A percentile compares a stretch with the other conserved stretches of the same genome.
Evolutionary conservation across 2,797 vertebrate species (phyloP).

Genomic region (Nyctibius grandis): DNA sequence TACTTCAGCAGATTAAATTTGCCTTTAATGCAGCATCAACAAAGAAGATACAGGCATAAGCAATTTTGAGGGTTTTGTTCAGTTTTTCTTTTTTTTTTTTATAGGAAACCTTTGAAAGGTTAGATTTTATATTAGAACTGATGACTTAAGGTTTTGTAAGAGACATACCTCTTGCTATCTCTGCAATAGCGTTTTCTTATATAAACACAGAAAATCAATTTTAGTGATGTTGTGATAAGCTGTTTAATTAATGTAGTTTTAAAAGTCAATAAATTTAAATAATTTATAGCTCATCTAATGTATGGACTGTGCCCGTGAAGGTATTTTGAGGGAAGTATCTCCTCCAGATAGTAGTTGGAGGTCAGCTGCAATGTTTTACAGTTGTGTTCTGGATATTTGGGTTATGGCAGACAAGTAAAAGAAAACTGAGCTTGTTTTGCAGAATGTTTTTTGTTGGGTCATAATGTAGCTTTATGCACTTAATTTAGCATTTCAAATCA

Average conservation of each 20-base stretch:
- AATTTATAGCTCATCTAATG: conserved; percentile 18
- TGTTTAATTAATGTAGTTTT: conserved; percentile 53
- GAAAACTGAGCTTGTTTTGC: not conserved
- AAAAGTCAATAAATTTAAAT: conserved; percentile 52
- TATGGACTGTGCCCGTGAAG: not conserved
- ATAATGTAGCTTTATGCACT: not conserved
- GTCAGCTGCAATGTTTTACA: conserved; percentile 1
- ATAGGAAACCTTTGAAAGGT: conserved; percentile 42
- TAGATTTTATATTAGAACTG: conserved; percentile 56
- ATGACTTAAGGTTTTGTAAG: conserved; percentile 56
- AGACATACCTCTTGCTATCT: conserved; percentile 11
- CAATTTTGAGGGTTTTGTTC: conserved; percentile 27
- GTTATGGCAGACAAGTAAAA: not conserved
- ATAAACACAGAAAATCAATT: conserved; percentile 51
- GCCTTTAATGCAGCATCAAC: conserved; percentile 39
- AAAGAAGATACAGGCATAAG: conserved; percentile 49
- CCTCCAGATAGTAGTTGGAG: not conserved
- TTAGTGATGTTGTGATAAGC: conserved; percentile 51
- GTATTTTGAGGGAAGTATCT: not conserved
- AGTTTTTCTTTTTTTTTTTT: not conserved
- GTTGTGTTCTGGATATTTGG: not conserved
- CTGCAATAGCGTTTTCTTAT: not conserved
- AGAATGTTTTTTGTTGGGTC: not conserved
- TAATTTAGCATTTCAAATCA: not conserved
- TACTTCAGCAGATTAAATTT: conserved; percentile 58